Evolutionary conservation across 2,797 vertebrate species (phyloP).

Genomic region (Sarcoramphus papa): DNA sequence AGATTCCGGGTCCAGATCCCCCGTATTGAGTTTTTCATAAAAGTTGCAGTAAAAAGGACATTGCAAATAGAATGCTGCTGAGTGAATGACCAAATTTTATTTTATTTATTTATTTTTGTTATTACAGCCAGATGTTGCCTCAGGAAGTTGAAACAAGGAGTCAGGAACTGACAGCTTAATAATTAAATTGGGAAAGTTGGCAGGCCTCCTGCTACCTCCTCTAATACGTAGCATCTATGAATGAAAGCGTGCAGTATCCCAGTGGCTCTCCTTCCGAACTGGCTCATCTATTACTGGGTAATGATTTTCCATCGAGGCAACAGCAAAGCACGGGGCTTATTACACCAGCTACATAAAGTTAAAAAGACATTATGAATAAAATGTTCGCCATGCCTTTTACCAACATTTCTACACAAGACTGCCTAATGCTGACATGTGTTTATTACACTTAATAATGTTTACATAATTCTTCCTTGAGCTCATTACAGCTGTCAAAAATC

Average conservation of each 20-base stretch:
- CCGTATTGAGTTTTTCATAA: not conserved
- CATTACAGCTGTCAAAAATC: conserved; percentile 74
- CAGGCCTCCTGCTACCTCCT: conserved; percentile 56
- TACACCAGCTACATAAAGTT: conserved; percentile 75
- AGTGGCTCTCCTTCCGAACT: conserved; percentile 65
- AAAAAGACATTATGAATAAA: conserved; percentile 75
- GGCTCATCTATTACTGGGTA: conserved; percentile 72
- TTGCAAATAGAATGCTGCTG: conserved; percentile 20
- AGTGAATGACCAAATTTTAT: conserved; percentile 43
- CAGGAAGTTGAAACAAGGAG: conserved; percentile 68
- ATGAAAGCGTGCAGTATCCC: conserved; percentile 63
- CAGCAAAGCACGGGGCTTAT: conserved; percentile 69
- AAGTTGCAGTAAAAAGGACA: conserved; percentile 13
- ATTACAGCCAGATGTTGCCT: conserved; percentile 67
- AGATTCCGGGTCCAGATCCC: not conserved
- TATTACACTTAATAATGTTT: conserved; percentile 80
- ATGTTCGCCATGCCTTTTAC: conserved; percentile 60
- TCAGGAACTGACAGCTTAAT: conserved; percentile 60
- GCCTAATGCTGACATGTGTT: conserved; percentile 70
- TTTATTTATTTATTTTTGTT: conserved; percentile 64
- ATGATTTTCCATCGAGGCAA: conserved; percentile 74
- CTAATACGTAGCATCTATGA: conserved; percentile 57
- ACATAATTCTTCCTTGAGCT: conserved; percentile 72
- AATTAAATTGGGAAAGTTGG: conserved; percentile 70
- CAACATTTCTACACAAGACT: conserved; percentile 64